Conservation (phyloP, 2,888 invertebrate genomes). For the Scaptomyza cyrtandrae region DNA sequence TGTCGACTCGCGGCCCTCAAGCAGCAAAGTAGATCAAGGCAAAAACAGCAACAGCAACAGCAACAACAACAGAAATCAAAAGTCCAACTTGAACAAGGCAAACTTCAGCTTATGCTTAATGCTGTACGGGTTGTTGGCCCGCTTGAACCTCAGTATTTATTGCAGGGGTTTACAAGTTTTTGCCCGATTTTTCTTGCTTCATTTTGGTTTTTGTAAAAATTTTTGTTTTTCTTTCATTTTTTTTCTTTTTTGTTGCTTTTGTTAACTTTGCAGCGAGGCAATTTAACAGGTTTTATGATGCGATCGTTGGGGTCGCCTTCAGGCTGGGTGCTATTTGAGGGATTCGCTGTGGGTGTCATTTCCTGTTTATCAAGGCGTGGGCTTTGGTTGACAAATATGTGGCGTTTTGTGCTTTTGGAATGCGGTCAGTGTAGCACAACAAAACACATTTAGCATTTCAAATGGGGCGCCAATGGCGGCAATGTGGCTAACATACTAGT, state of each 20-base stretch:
- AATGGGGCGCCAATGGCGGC: slow-evolving; percentile 39
- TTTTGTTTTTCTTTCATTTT: neutral
- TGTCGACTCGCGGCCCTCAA: slow-evolving; percentile 52
- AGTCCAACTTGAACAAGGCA: slow-evolving; percentile 52
- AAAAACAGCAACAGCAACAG: slow-evolving; percentile 25
- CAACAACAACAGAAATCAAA: slow-evolving; percentile 44
- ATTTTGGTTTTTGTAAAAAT: slow-evolving; percentile 5
- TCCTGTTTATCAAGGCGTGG: slow-evolving; percentile 67
- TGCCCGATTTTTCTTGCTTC: slow-evolving; percentile 16
- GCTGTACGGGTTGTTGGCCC: slow-evolving; percentile 51
- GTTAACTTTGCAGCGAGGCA: slow-evolving; percentile 42
- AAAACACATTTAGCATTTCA: slow-evolving; percentile 71
- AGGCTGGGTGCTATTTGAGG: slow-evolving; percentile 24
- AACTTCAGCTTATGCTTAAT: slow-evolving; percentile 66
- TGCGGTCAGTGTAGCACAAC: slow-evolving; percentile 74
- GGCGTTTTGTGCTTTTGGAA: slow-evolving; percentile 61
- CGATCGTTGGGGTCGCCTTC: slow-evolving; percentile 54
- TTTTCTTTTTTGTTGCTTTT: slow-evolving; percentile 8
- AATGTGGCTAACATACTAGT: slow-evolving; percentile 62
- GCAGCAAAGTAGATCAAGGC: slow-evolving; percentile 77
- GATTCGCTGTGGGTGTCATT: slow-evolving; percentile 49
- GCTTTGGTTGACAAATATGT: slow-evolving; percentile 73
- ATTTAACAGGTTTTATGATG: slow-evolving; percentile 70
- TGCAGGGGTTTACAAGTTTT: slow-evolving; percentile 63
- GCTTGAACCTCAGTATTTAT: slow-evolving; percentile 66